Base-by-base conservation (phyloP, 2,113 vertebrate species). In the Heteronetta atricapilla region DNA sequence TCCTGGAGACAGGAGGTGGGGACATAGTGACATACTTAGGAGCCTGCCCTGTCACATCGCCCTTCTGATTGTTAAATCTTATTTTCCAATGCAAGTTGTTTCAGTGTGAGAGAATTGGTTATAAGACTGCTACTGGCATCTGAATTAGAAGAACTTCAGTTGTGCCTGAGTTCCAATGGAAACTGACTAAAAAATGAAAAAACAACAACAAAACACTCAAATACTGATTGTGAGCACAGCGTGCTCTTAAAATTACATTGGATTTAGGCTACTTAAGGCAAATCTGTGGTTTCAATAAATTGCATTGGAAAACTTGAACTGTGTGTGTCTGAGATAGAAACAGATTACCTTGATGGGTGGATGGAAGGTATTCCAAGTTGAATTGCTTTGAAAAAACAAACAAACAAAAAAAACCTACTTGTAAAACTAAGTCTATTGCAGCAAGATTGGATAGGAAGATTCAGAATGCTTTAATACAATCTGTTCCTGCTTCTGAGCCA, bases 21-120 rank as follows among this genome's bases (percentile, higher is more conserved):
- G 6, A 0, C n/a, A n/a, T n/a, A n/a, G n/a, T n/a, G n/a, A 21
- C 8, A 68, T 52, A 5, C 5, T 66, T 60, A 8, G 3, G 28
- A 42, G 15, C 14, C 31, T 86, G 16, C 28, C 5, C 11, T 68
- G 8, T 78, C 13, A 8, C 18, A 40, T 10, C 38, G 26, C 29
- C 46, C 52, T 68, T 84, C 38, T 79, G 62, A 20, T 50, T 90
- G 74, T 84, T 84, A 31, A 48, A 64, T 72, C 11, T 21, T 44
- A 7, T 60, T 85, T 87, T 72, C 21, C 14, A 56, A 25, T n/a
- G n/a, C 16, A 69, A 50, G 36, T 33, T 62, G 11, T 83, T 90
- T 83, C 36, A 70, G 28, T 44, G 36, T 53, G 15, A 66, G 19
- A 44, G 21, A 67, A 75, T 58, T 18, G 36, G 14, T 55, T 84